A percentile compares a stretch with the other conserved stretches of the same genome.
Conservation (phyloP, 2,797 vertebrate genomes). For the Glossophaga mutica region DNA sequence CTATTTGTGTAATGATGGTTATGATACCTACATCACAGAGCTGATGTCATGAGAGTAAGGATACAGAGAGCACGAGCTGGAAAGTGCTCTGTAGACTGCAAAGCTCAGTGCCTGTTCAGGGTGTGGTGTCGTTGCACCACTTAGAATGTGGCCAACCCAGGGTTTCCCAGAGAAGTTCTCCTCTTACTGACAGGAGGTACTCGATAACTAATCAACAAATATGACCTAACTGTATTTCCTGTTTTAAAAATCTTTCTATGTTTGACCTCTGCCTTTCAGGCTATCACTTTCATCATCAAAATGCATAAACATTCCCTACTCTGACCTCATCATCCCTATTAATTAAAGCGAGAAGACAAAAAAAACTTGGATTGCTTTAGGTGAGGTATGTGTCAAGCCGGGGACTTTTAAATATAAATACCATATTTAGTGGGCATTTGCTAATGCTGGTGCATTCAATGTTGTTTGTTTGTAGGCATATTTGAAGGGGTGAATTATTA, state of each 20-base stretch:
- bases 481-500: conserved; percentile 27
- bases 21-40: neutral
- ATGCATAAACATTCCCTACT: neutral
- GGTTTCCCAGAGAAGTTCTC: neutral
- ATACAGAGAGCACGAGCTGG: neutral
- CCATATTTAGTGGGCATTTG: neutral
- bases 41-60: neutral
- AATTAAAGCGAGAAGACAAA: neutral
- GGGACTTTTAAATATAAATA: neutral
- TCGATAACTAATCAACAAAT: neutral
- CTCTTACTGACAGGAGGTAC: neutral
- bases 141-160: neutral
- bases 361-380: neutral
- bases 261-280: neutral
- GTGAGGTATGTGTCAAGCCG: neutral
- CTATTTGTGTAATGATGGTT: neutral
- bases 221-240: neutral
- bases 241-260: neutral
- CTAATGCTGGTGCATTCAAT: neutral
- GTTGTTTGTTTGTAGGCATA: neutral
- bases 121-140: neutral
- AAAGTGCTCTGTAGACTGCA: neutral
- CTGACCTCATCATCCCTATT: neutral
- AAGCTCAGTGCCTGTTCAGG: neutral
- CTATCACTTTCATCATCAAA: neutral